Conservation (phyloP, 1,140 invertebrate species). For the Hormaphis cornu region DNA sequence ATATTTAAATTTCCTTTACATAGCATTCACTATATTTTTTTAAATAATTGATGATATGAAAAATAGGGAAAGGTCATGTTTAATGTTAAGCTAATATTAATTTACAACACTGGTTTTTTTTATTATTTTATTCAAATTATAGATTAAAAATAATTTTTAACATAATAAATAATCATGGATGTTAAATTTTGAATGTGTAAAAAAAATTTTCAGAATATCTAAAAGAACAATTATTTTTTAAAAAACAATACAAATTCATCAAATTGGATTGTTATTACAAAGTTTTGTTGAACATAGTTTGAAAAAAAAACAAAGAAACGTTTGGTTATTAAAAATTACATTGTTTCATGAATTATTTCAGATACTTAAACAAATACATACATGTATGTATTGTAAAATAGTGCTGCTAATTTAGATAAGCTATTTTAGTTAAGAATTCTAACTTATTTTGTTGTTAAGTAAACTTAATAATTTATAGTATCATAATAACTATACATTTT, state of each 20-base stretch:
- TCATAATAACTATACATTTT: not conserved
- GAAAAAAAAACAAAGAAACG: no score
- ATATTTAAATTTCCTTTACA: no score
- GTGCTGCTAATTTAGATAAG: not conserved
- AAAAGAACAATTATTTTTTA: not conserved
- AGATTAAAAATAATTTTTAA: not conserved
- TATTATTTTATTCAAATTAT: not conserved
- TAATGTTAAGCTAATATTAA: not conserved
- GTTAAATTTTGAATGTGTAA: no score
- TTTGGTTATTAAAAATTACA: no score
- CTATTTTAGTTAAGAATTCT: not conserved
- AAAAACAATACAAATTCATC: not conserved
- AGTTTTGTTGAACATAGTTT: no score
- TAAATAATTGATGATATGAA: no score
- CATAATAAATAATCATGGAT: not conserved
- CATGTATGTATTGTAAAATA: not conserved
- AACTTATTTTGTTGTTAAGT: not conserved
- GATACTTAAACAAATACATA: not conserved
- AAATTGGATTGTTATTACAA: no score
- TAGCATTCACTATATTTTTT: no score
- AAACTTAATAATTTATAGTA: not conserved
- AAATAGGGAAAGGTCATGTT: no score
- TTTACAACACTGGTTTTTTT: no score
- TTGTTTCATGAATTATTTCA: no score
- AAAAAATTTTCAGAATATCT: not conserved